These are phyloP conservation scores for Myopa tessellatipennis DNA, from an alignment of 2,888 invertebrate species.

Conservation along the genomic window DNA sequence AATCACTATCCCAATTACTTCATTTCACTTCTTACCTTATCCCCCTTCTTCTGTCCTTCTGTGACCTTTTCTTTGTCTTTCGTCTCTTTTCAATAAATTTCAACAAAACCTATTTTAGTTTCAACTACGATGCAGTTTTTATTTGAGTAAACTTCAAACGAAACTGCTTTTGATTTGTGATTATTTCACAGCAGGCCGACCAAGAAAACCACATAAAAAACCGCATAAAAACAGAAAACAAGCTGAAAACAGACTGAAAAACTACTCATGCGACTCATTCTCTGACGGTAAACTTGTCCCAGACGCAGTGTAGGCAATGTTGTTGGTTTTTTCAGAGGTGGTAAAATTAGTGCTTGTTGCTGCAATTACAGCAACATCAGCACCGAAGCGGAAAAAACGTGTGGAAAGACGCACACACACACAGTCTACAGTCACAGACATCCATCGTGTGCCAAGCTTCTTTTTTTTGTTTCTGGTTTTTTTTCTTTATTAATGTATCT, in stretches of 20 bases:
- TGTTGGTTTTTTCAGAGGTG: conserved; percentile 43
- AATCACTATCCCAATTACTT: too few relatives aligned
- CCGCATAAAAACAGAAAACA: background rate
- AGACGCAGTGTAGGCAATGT: conserved; percentile 36
- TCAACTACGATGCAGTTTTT: background rate
- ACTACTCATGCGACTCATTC: background rate
- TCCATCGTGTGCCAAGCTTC: background rate
- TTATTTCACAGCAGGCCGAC: conserved; percentile 47
- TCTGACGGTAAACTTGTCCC: conserved; percentile 14
- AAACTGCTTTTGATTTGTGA: conserved; percentile 14
- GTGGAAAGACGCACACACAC: background rate
- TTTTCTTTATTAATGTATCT: background rate
- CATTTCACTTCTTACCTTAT: background rate
- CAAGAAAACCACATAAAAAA: background rate
- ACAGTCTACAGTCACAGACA: background rate
- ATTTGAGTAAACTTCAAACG: too few relatives aligned
- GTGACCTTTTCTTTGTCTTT: background rate
- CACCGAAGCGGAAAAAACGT: conserved; percentile 45
- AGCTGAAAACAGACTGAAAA: background rate
- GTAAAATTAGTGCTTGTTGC: conserved; percentile 34
- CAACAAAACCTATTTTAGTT: background rate
- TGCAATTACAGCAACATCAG: conserved; percentile 47
- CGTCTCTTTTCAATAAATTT: too few relatives aligned
- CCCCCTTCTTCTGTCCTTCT: too few relatives aligned
- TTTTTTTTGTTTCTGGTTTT: background rate